These are phyloP conservation scores for Cybosia mesomella DNA, from an alignment of 2,888 invertebrate genomes.

Conservation along the genomic window DNA sequence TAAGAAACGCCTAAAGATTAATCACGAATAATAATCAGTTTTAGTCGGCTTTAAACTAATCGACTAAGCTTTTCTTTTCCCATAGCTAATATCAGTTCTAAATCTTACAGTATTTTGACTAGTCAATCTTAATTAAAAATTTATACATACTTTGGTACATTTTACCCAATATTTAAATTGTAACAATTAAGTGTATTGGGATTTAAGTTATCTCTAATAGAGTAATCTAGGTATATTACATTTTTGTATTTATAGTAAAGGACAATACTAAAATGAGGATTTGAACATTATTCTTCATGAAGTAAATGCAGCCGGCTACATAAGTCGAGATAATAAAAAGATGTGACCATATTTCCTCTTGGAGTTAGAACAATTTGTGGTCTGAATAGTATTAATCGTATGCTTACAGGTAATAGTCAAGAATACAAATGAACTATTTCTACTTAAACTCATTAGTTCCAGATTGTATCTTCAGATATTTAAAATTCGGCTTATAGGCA, in stretches of 20 bases:
- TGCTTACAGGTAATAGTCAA: too few species aligned
- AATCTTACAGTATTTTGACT: slow-evolving; percentile 24
- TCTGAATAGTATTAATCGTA: too few species aligned
- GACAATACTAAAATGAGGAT: not conserved
- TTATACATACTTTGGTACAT: slow-evolving; percentile 6
- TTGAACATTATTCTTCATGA: not conserved
- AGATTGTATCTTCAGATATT: too few species aligned
- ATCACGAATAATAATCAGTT: not conserved
- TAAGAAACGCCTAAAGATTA: not conserved
- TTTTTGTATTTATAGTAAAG: not conserved
- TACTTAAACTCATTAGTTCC: too few species aligned
- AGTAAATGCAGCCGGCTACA: not conserved
- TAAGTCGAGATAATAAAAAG: not conserved
- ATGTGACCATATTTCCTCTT: not conserved
- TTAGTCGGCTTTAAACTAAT: not conserved
- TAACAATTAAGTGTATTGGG: not conserved
- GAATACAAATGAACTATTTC: too few species aligned
- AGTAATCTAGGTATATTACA: not conserved
- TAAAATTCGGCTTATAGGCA: too few species aligned
- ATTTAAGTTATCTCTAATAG: not conserved
- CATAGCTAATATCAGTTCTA: slow-evolving; percentile 13
- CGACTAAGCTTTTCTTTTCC: slow-evolving; percentile 7
- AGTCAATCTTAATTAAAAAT: not conserved
- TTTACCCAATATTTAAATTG: not conserved
- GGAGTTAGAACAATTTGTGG: not conserved